phyloP scores from a whole-genome alignment of 1,140 invertebrate genomes.

The Apis dorsata region DNA sequence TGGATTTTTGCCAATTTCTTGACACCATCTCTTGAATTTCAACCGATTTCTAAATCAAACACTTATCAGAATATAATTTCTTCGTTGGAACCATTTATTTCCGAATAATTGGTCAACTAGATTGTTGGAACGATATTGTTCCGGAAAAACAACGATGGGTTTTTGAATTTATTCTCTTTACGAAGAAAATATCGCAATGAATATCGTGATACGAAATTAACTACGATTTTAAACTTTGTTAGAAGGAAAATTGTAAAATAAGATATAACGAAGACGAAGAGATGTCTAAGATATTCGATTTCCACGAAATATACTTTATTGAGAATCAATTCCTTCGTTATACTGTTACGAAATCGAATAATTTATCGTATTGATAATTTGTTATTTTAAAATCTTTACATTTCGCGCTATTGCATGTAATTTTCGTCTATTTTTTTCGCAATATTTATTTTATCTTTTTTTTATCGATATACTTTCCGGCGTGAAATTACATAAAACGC shows the following conservation, averaged over 20 bases:
- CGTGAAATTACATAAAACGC: background rate
- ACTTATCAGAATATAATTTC: too few relatives aligned
- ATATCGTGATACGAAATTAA: background rate
- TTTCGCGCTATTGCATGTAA: background rate
- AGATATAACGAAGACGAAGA: background rate
- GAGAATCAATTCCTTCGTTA: background rate
- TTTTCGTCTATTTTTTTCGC: background rate
- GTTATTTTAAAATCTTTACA: background rate
- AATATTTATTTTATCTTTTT: background rate
- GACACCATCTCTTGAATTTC: background rate
- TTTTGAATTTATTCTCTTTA: constrained; percentile 33
- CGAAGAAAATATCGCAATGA: constrained; percentile 25
- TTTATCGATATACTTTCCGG: too few relatives aligned
- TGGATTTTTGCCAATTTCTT: background rate
- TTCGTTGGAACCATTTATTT: background rate
- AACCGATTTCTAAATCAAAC: background rate
- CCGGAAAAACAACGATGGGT: background rate
- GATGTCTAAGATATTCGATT: background rate
- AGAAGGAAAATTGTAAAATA: background rate
- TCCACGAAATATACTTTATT: too few relatives aligned
- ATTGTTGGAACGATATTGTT: background rate
- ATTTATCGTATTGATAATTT: background rate
- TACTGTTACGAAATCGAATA: background rate
- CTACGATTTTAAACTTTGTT: background rate
- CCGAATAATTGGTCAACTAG: background rate